Evolutionary conservation across 2,888 invertebrate genomes (phyloP), one percentile per base, ranked within the genome.

Genomic region (Macrosiphum euphorbiae): DNA sequence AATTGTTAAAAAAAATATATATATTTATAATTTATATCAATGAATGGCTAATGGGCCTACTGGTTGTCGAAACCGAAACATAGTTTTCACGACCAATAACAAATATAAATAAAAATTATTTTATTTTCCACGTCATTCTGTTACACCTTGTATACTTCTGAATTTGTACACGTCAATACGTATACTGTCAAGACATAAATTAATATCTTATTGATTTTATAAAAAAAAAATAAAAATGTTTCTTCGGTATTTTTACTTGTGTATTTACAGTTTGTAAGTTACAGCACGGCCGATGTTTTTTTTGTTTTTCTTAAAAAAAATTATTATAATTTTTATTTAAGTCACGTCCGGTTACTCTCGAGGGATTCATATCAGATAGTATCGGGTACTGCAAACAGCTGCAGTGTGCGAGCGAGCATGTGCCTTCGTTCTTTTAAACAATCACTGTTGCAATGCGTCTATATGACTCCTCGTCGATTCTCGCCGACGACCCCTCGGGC

Each of bases 291-390:
- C 20, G 7, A 78, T 35, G 20, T 35, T 20, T 78, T 35, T 61
- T 61, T 28, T 44, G n/a, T 67, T 67, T 67, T 16, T 20, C 7
- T 26, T 28, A 26, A 86, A 86, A 86, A 87, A 89, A 58, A 89
- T 16, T 26, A 89, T 28, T 41, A 84, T 84, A 41, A 55, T 91
- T 91, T 52, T 41, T 52, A 78, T 44, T 91, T 84, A 28, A 78
- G 90, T 91, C 90, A 91, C 90, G 90, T 91, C 67, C 52, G 10
- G 90, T 55, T 55, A n/a, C n/a, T 35, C 67, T 67, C 44, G 44
- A 50, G 90, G 90, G 90, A 47, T 67, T n/a, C 52, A 35, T 55
- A 55, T 91, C 52, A 35, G 41, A 41, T 8, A 88, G 24, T 67
- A 67, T 67, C 61, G 44, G 47, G 35, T 35, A 35, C 78, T n/a